Conservation (phyloP, 2,888 invertebrate species). For the Noctua janthina region DNA sequence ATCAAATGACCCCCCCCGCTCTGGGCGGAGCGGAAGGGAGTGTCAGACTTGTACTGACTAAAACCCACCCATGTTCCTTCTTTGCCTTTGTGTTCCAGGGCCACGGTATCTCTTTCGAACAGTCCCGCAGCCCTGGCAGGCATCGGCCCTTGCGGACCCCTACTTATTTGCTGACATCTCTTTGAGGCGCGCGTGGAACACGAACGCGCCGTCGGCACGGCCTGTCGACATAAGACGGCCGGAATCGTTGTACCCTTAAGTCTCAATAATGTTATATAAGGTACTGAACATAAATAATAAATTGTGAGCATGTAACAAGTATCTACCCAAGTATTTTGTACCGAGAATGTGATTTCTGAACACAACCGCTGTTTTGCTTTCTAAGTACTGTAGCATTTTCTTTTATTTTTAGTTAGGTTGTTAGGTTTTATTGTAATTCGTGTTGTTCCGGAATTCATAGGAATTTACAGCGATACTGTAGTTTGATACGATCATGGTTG, state of each 20-base stretch:
- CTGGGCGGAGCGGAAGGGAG: no score
- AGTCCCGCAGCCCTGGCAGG: no score
- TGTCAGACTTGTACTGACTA: no score
- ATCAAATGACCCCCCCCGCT: no score
- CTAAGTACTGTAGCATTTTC: conserved; percentile 26
- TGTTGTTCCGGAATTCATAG: conserved; percentile 55
- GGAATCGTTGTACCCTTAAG: conserved; percentile 39
- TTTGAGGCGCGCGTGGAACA: no score
- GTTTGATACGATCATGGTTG: conserved; percentile 58
- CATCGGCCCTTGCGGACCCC: no score
- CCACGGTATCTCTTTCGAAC: no score
- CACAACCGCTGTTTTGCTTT: conserved; percentile 31
- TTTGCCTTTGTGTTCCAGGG: no score
- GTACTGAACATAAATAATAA: conserved; percentile 60
- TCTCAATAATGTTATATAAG: conserved; percentile 58
- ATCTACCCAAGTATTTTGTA: conserved; percentile 22
- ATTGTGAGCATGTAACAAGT: conserved; percentile 34
- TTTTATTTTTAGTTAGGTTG: conserved; percentile 42
- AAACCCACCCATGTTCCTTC: no score
- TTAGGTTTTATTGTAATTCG: conserved; percentile 48
- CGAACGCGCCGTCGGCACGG: no score
- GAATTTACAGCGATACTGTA: conserved; percentile 51
- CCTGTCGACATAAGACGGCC: no score
- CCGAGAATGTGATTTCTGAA: conserved; percentile 22
- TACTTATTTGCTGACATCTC: no score